Evolutionary conservation across 2,888 invertebrate species (phyloP), one percentile per base, ranked within the genome.

Genomic region (Lamproptera curius): DNA sequence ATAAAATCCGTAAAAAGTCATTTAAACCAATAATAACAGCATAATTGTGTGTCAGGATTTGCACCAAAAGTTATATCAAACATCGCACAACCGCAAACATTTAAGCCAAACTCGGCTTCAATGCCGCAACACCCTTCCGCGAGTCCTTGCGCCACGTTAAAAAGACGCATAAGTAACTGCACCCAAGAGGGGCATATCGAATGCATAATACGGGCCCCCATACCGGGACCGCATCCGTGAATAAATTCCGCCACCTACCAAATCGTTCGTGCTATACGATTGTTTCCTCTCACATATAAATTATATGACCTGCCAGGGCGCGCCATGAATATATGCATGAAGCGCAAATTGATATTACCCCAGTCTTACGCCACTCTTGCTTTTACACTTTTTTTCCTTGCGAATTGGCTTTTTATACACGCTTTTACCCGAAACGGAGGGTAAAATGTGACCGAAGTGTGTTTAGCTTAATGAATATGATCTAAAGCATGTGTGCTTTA

Each of bases 281-380:
- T 84, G 83, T 84, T 81, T 70, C 64, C 69, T 66, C 76, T 75
- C 76, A 83, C 79, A 85, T 84, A 86, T 87, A 85, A 85, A 85
- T 86, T 85, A 86, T 85, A 85, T 84, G 87, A 85, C 84, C 78
- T 73, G 70, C 70, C 70, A 66, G 69, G 73, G 73, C 68, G 73
- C 63, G 67, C 58, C 65, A 86, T 87, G 87, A 85, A 87, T 87
- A 80, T 63, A 83, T 86, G 79, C 71, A 87, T 87, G 87, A 85
- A 77, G 71, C 57, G 68, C 77, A 85, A 87, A 86, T 87, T 87
- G 86, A 87, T 86, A 87, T 82, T 83, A 81, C 76, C 52, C 76
- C 52, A 62, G 53, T n/a, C n/a, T n/a, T n/a, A n/a, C n/a, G 56
- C 73, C 70, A 71, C 69, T 77, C 82, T 73, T 75, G 78, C 71